Base-by-base conservation (phyloP, 2,888 invertebrate genomes). In the Cataglyphis cursor region DNA sequence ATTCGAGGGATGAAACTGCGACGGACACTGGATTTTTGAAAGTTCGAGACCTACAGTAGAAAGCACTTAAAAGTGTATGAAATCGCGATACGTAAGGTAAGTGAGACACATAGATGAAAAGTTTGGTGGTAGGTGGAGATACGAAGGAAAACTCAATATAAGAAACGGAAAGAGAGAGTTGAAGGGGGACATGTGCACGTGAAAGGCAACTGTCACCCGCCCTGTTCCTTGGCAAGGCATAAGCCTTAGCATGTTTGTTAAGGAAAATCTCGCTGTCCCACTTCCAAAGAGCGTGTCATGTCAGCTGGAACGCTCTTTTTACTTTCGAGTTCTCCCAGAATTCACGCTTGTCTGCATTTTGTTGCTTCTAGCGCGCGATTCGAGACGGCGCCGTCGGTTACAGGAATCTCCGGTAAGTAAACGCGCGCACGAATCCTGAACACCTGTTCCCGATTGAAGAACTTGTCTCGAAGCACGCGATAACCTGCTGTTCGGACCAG, bases 21-120 rank as follows among this genome's bases (percentile, higher is more conserved):
- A 9, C 35, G 21, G 65, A 10, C 70, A 62, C 6, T 70, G 81
- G 75, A 41, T 70, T 86, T 89, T 90, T 76, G 87, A 80, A 80
- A 81, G 84, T 85, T 84, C 61, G 57, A 82, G 57, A 80, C 64
- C 83, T 85, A 92, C 91, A 92, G 87, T 86, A 89, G 90, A 92
- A 92, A 92, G 92, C 92, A 92, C 92, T 92, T 92, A 91, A 91
- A 90, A 90, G 88, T 89, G 88, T 87, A 89, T 83, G 87, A 90
- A 84, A 86, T 75, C 82, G 66, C 82, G 84, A 70, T 65, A 74
- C 70, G 88, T 65, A 44, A n/a, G 31, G 21, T 61, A 81, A 65
- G 83, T 15, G 80, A 86, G 85, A 84, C 89, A 87, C 83, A 84
- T 64, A 59, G 70, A 81, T 85, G 65, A 65, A 61, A 59, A 38